These are phyloP conservation scores for Heteractis magnifica DNA, from an alignment of 92 coral and sea anemone genomes.

Conservation along the genomic window DNA sequence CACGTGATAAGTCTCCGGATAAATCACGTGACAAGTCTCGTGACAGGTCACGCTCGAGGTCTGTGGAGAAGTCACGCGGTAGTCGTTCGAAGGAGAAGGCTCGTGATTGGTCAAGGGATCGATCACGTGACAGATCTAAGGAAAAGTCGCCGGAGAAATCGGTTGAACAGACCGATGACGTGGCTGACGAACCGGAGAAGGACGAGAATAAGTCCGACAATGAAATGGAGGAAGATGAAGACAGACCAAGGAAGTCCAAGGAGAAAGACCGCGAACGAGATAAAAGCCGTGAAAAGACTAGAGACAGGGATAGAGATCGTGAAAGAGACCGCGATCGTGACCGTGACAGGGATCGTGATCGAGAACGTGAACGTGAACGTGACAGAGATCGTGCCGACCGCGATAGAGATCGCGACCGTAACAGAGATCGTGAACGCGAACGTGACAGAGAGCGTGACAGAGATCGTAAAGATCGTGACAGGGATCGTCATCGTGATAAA, in stretches of 20 bases:
- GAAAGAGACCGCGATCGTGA: conserved; percentile 44
- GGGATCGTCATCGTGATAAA: conserved; percentile 33
- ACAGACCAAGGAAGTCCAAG: conserved; percentile 36
- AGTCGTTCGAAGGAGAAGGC: conserved; percentile 29
- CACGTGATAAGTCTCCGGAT: conserved; percentile 29
- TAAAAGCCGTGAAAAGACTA: conserved; percentile 28
- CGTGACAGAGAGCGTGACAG: conserved; percentile 39
- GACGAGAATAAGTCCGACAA: conserved; percentile 15
- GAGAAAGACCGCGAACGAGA: conserved; percentile 32
- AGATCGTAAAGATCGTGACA: conserved; percentile 50
- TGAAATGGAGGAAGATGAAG: conserved; percentile 29
- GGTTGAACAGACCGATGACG: conserved; percentile 28
- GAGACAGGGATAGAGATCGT: conserved; percentile 29
- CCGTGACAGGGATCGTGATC: conserved; percentile 24
- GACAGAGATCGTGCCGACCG: conserved; percentile 47
- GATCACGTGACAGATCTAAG: conserved; percentile 62
- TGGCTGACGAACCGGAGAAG: conserved; percentile 15
- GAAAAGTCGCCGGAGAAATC: conserved; percentile 28
- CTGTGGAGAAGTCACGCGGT: conserved; percentile 58
- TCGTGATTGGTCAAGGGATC: conserved; percentile 57
- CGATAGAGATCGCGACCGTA: conserved; percentile 37
- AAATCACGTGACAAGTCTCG: conserved; percentile 24
- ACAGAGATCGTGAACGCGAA: conserved; percentile 35
- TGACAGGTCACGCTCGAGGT: conserved; percentile 55
- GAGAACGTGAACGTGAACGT: conserved; percentile 17